Percentiles rank a stretch among this genome's conserved stretches.
Conservation (phyloP, 1,140 invertebrate genomes). For the Lamellibrachia luymesi region DNA sequence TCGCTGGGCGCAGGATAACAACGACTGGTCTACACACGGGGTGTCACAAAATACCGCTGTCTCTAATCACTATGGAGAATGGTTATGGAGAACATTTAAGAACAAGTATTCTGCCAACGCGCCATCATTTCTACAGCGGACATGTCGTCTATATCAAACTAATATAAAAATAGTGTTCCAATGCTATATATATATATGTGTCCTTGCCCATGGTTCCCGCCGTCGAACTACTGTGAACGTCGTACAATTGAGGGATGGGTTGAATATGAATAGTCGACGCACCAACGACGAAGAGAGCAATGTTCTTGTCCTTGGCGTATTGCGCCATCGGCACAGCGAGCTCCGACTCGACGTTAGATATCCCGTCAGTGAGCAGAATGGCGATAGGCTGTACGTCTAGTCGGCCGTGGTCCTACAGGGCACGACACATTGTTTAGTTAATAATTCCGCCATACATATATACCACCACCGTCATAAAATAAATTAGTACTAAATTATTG, state of each 20-base stretch:
- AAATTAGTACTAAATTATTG: too few species aligned
- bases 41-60: too few species aligned
- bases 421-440: neutral
- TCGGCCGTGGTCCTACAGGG: neutral
- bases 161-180: neutral
- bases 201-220: too few species aligned
- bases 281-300: neutral
- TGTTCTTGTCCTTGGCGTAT: neutral
- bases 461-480: too few species aligned
- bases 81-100: too few species aligned
- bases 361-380: conserved; percentile 5
- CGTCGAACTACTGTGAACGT: neutral
- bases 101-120: too few species aligned
- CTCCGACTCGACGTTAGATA: neutral
- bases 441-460: too few species aligned
- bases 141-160: too few species aligned
- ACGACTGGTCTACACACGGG: neutral
- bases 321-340: conserved; percentile 3
- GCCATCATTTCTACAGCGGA: too few species aligned
- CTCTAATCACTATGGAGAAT: too few species aligned
- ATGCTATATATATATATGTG: too few species aligned
- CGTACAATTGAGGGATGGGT: neutral
- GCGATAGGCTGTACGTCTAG: neutral
- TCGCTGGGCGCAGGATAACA: neutral
- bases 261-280: neutral